These are phyloP conservation scores for Meandrina meandrites DNA, from an alignment of 92 coral and sea anemone species.

Conservation along the genomic window DNA sequence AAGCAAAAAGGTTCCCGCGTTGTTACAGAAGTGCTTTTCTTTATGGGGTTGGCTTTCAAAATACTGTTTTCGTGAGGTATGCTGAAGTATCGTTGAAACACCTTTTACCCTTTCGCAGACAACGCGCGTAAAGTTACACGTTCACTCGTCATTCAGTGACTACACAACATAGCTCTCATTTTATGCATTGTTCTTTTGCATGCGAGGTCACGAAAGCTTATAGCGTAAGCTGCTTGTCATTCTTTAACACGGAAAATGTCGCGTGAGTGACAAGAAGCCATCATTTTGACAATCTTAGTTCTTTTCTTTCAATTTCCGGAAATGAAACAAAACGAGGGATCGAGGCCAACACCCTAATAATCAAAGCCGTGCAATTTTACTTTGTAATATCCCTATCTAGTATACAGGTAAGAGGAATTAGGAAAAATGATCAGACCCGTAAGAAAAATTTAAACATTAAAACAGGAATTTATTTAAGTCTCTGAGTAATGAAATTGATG, in stretches of 20 bases:
- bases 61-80: background rate
- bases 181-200: slow-evolving; percentile 9
- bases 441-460: too few relatives aligned
- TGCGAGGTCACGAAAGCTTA: slow-evolving; percentile 10
- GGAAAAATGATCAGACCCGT: too few relatives aligned
- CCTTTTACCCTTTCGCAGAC: background rate
- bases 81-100: background rate
- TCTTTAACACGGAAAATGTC: background rate
- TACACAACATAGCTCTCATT: slow-evolving; percentile 2
- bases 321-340: background rate
- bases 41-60: background rate
- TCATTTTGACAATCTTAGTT: background rate
- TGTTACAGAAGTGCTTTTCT: background rate
- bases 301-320: background rate
- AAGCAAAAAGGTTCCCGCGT: background rate
- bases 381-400: background rate
- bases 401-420: too few relatives aligned
- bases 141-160: background rate
- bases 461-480: too few relatives aligned
- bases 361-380: too few relatives aligned
- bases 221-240: background rate
- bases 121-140: slow-evolving; percentile 5
- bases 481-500: too few relatives aligned
- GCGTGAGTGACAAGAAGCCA: background rate
- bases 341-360: too few relatives aligned